Evolutionary conservation across 1,140 invertebrate genomes (phyloP), one percentile per base, ranked within the genome.

Genomic region (Pemphigus obesinymphae): DNA sequence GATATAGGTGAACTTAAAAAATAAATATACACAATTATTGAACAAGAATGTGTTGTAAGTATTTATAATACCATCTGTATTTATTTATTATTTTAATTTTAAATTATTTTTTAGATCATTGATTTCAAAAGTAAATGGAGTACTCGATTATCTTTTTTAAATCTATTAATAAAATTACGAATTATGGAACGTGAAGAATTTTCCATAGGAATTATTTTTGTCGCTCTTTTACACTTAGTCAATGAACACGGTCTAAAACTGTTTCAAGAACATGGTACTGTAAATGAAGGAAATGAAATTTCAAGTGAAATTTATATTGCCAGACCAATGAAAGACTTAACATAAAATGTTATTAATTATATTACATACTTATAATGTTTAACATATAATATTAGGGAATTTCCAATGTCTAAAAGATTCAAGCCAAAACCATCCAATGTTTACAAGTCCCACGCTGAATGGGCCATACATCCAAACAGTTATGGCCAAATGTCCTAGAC

Each of bases 11-110:
- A 23, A 11, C 23, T 80, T 26, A 80, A 80, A 61, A 17, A 20
- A 26, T n/a, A 80, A 80, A 80, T 80, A 20, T 26, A 10, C 10
- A 17, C 43, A 1, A 80, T 80, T 17, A 80, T 80, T 29, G 20
- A 80, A 29, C 2, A 43, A 43, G 75, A 80, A 61, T 80, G 55
- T 80, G 48, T 20, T 45, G 75, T 80, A 80, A 43, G 75, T 61
- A 26, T 48, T 20, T 48, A 5, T 23, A 37, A 23, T n/a, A 43
- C 23, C 29, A 31, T 31, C 2, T 53, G 6, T 40, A 20, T 72
- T 72, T 31, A 0, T 48, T 0, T 31, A 2, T 29, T 45, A 72
- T 72, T 45, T 72, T 29, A 26, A 45, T 29, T 26, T 1, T 2
- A 29, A 8, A 31, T 58, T 61, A 43, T 80, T 26, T 61, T 63